Evolutionary conservation across 2,797 vertebrate species (phyloP).

Genomic region (Ispidina picta): DNA sequence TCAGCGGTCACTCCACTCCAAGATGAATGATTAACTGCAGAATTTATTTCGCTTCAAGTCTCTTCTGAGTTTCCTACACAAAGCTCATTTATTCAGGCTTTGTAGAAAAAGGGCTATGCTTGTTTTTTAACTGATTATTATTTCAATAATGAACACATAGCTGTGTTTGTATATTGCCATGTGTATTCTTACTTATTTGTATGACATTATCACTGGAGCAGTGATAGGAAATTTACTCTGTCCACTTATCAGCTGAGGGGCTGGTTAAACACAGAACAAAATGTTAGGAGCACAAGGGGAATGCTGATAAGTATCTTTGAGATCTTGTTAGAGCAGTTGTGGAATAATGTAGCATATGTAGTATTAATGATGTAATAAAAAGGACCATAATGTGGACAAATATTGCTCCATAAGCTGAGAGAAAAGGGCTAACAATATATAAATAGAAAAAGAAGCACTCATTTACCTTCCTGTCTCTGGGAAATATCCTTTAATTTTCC

Average conservation of each 20-base stretch:
- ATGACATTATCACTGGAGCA: neutral
- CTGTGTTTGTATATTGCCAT: neutral
- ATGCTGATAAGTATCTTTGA: neutral
- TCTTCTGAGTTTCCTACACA: constrained; percentile 17
- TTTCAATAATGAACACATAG: neutral
- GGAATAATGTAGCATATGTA: neutral
- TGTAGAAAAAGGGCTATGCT: neutral
- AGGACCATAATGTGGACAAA: neutral
- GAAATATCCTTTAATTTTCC: neutral
- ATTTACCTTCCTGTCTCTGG: neutral
- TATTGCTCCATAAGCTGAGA: neutral
- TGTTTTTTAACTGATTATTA: neutral
- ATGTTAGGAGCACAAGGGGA: neutral
- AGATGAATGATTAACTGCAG: neutral
- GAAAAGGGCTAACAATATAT: neutral
- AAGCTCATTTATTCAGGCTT: neutral
- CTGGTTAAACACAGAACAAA: neutral
- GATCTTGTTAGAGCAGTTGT: neutral
- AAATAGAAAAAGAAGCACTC: neutral
- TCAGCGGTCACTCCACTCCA: neutral
- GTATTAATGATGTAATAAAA: constrained; percentile 33
- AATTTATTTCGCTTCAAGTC: constrained; percentile 18
- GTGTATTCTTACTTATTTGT: neutral
- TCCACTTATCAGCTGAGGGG: neutral
- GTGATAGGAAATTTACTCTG: neutral